phyloP scores from a whole-genome alignment of 1,140 invertebrate species.

The Brachionus angularis region DNA sequence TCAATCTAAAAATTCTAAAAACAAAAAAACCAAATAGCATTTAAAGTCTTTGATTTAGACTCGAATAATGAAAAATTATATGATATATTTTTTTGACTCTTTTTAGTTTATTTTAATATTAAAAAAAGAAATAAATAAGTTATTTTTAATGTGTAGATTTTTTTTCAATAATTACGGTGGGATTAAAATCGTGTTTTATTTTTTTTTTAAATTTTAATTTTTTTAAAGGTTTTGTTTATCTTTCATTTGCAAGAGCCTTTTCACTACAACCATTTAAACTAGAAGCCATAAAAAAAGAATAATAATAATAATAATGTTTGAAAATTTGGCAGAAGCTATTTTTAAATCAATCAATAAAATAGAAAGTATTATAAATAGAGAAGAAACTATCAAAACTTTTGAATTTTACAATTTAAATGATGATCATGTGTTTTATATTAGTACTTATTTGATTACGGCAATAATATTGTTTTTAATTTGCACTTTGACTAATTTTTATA shows the following conservation, averaged over 20 bases:
- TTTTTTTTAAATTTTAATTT: neutral
- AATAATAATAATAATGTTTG: neutral
- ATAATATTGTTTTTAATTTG: neutral
- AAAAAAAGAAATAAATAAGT: no score
- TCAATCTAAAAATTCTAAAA: neutral
- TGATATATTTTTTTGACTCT: no score
- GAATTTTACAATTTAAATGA: constrained; percentile 28
- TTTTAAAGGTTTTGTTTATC: constrained; percentile 34
- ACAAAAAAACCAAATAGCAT: constrained; percentile 19
- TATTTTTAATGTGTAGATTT: neutral
- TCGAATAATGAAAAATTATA: no score
- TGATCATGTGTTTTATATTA: constrained; percentile 14
- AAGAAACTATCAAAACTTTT: neutral
- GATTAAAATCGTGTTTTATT: neutral
- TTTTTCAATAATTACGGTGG: neutral
- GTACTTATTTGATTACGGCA: constrained; percentile 9
- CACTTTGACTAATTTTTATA: constrained; percentile 33
- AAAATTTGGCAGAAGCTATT: neutral
- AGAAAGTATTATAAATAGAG: neutral
- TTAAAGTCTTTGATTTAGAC: neutral
- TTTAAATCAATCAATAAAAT: neutral
- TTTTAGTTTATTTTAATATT: no score
- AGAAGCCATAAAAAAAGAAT: neutral
- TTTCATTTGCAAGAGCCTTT: constrained; percentile 24
- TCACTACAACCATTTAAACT: neutral